Base-by-base conservation (phyloP, 2,888 invertebrate genomes). In the Neoitamus cyanurus region DNA sequence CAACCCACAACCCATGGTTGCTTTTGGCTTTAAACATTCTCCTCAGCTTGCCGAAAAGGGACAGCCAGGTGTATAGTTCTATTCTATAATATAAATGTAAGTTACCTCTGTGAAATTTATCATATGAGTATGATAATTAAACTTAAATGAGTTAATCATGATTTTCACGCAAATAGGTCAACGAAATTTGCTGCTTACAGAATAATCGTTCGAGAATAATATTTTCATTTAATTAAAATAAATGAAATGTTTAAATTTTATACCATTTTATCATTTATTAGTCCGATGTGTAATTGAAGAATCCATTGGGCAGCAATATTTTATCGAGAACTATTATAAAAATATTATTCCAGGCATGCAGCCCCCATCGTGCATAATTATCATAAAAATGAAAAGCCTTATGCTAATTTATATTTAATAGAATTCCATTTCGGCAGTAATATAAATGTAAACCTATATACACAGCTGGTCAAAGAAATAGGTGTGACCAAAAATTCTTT, bases 381-480 rank as follows among this genome's bases (percentile, higher is more conserved):
- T 58, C 58, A 58, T 58, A 58, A 58, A 58, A 58, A 58, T 58
- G 9, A 58, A 58, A 58, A 25, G 25, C 25, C 58, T 58, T 58
- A 58, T 58, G 58, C 58, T 58, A 58, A 58, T 58, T 58, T 58
- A 58, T 58, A 58, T 58, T 58, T 58, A 58, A 58, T 58, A 58
- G 25, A 58, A 58, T 58, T 58, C 42, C 58, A 58, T 58, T 58
- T 58, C 58, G 25, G 20, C 15, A 58, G 58, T 58, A 58, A 15
- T 58, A 34, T 34, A 58, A 58, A 58, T 58, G 9, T 6, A 58
- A 9, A 15, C 58, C 20, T 58, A 9, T n/a, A n/a, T n/a, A n/a
- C n/a, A n/a, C n/a, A n/a, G n/a, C n/a, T n/a, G n/a, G n/a, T n/a
- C n/a, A n/a, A n/a, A n/a, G n/a, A n/a, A n/a, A n/a, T n/a, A n/a